Evolutionary conservation across 2,113 vertebrate genomes (phyloP).

Genomic region (Bolborhynchus lineola): DNA sequence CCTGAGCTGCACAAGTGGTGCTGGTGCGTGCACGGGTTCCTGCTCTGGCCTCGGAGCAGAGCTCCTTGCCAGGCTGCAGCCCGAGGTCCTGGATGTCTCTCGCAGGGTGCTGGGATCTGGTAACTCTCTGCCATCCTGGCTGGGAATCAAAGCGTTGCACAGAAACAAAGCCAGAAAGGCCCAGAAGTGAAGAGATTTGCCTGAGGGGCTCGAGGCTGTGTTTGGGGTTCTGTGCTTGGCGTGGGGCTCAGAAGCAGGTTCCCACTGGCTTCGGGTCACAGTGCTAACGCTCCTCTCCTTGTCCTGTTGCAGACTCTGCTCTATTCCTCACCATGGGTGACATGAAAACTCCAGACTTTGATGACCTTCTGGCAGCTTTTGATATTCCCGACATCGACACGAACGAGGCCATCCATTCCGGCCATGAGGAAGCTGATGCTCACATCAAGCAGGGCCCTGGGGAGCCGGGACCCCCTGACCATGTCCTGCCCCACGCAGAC

Average conservation of each 20-base stretch:
- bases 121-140: background rate
- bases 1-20: background rate
- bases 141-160: background rate
- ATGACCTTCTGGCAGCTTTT: conserved; percentile 95
- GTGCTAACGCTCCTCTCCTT: background rate
- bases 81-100: rapidly evolving
- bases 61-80: background rate
- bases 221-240: background rate
- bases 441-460: conserved; percentile 52
- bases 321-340: conserved; percentile 84
- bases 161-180: rapidly evolving
- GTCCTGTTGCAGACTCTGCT: background rate
- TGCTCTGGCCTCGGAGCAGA: background rate
- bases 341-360: conserved; percentile 98
- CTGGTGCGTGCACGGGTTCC: rapidly evolving
- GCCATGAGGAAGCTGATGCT: conserved; percentile 80
- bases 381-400: conserved; percentile 98
- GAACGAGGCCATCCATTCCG: conserved; percentile 90
- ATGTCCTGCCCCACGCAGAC: conserved; percentile 69
- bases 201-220: background rate
- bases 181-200: rapidly evolving
- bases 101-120: background rate
- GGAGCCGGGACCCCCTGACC: conserved; percentile 54
- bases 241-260: background rate
- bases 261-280: rapidly evolving